Conservation (phyloP, 2,797 vertebrate genomes). For the Sciurus vulgaris region DNA sequence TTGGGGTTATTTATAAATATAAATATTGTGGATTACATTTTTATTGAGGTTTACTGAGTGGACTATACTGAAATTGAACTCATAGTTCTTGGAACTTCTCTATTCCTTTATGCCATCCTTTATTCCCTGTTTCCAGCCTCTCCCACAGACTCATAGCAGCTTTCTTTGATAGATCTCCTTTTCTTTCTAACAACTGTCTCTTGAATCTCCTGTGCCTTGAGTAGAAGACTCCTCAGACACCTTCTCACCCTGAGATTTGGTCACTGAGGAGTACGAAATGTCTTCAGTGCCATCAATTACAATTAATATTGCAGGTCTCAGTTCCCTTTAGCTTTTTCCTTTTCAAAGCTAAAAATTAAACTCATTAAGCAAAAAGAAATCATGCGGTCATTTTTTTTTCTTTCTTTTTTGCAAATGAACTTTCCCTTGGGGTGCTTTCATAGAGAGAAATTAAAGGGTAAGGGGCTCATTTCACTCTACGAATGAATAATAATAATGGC, state of each 20-base stretch:
- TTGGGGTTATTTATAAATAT: neutral
- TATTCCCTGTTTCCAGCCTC: neutral
- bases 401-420: neutral
- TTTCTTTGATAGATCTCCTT: neutral
- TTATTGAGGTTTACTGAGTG: neutral
- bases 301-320: neutral
- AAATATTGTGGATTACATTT: neutral
- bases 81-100: neutral
- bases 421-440: neutral
- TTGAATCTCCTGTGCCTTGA: neutral
- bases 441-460: neutral
- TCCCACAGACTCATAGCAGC: neutral
- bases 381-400: neutral
- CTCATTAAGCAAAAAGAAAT: conserved; percentile 49
- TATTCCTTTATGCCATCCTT: neutral
- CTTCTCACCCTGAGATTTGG: neutral
- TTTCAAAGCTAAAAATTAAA: conserved; percentile 31
- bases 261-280: neutral
- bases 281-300: neutral
- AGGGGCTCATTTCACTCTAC: conserved; percentile 42
- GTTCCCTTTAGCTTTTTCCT: neutral
- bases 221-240: neutral
- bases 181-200: neutral
- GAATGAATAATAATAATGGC: conserved; percentile 35
- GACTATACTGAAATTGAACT: neutral